Percentiles rank a stretch among this genome's conserved stretches.
Evolutionary conservation across 2,888 invertebrate species (phyloP).

Genomic region (Philereme vetulata): DNA sequence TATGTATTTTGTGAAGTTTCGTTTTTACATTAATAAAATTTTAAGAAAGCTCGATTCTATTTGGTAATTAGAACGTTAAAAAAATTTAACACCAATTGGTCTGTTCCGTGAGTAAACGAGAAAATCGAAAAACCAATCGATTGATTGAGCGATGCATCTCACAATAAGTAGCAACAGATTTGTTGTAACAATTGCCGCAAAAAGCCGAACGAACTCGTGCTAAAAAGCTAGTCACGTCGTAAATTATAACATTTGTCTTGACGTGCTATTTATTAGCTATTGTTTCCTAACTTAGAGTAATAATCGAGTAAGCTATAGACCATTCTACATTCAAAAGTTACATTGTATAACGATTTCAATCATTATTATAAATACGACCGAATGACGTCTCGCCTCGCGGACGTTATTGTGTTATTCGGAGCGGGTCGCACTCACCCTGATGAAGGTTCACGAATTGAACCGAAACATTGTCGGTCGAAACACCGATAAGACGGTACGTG

Average conservation of each 20-base stretch:
- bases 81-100: background rate
- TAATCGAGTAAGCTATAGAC: constrained; percentile 19
- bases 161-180: constrained; percentile 23
- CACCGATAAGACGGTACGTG: too few species aligned
- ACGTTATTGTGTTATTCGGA: too few species aligned
- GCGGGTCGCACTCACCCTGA: too few species aligned
- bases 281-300: constrained; percentile 52
- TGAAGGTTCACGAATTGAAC: too few species aligned
- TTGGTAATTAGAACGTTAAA: too few species aligned
- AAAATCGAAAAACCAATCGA: constrained; percentile 21
- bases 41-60: too few species aligned
- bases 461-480: too few species aligned
- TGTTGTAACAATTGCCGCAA: constrained; percentile 24
- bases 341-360: too few species aligned
- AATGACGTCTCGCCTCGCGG: too few species aligned
- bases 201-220: constrained; percentile 17
- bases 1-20: too few species aligned
- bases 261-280: constrained; percentile 70
- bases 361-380: too few species aligned
- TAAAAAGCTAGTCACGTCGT: constrained; percentile 47
- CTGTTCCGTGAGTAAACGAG: constrained; percentile 35
- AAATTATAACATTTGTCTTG: constrained; percentile 75
- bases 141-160: constrained; percentile 23
- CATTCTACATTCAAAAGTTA: background rate
- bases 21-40: too few species aligned